Conservation (phyloP, 1,140 invertebrate species). For the Microplitis demolitor region DNA sequence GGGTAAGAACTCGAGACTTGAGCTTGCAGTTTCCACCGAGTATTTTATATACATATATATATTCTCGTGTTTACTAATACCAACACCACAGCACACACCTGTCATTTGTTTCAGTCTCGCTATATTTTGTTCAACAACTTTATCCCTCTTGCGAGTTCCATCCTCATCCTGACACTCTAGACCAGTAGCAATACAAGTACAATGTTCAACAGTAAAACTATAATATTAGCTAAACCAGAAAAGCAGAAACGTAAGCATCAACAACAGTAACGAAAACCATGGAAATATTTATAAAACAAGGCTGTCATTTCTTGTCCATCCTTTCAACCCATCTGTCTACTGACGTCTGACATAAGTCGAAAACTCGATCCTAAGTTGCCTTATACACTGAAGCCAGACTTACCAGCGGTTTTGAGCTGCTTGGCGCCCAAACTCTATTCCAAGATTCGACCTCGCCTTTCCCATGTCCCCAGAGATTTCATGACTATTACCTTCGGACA, state of each 20-base stretch:
- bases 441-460: background rate
- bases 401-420: background rate
- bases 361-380: background rate
- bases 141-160: background rate
- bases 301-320: background rate
- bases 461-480: slow-evolving; percentile 25
- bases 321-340: too few relatives aligned
- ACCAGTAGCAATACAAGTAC: too few relatives aligned
- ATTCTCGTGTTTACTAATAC: background rate
- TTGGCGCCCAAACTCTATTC: background rate
- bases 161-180: too few relatives aligned
- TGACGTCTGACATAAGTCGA: too few relatives aligned
- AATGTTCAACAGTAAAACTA: too few relatives aligned
- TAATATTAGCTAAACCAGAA: too few relatives aligned
- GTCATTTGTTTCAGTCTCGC: slow-evolving; percentile 6
- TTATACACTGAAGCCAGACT: background rate
- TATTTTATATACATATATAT: background rate
- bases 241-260: too few relatives aligned
- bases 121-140: background rate
- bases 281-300: background rate
- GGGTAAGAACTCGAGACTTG: slow-evolving; percentile 39
- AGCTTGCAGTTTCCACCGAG: background rate
- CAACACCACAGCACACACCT: background rate
- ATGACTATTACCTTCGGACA: slow-evolving; percentile 32
- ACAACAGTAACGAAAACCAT: too few relatives aligned